phyloP scores from a whole-genome alignment of 37 sponge, comb jelly and placozoan genomes.

The Chondrilla cf. caribensis region DNA sequence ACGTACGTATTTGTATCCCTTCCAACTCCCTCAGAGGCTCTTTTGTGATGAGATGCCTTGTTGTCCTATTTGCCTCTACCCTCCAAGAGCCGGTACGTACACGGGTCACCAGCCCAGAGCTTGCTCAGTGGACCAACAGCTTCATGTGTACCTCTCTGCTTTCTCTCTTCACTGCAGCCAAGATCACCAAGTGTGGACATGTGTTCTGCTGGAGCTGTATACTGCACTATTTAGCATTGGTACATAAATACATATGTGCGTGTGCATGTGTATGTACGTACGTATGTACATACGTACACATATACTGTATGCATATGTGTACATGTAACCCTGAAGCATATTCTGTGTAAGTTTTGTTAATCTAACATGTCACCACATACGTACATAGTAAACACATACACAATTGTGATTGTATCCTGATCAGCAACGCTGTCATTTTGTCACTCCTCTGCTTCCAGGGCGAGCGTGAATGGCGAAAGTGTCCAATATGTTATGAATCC shows the following conservation, averaged over 20 bases:
- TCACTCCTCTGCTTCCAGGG: conserved; percentile 23
- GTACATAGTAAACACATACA: too few relatives aligned
- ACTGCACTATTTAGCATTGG: conserved; percentile 76
- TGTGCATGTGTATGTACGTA: background rate
- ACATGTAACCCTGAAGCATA: too few relatives aligned
- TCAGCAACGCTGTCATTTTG: too few relatives aligned
- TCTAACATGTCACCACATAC: background rate
- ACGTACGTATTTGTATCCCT: background rate
- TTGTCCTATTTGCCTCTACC: conserved; percentile 92
- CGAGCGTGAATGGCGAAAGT: conserved; percentile 74
- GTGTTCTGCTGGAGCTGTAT: conserved; percentile 84
- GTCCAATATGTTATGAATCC: conserved; percentile 83
- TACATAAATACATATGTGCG: background rate
- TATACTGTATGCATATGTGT: background rate
- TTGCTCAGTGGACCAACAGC: too few relatives aligned
- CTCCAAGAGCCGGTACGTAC: conserved; percentile 77
- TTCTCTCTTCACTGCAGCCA: conserved; percentile 49
- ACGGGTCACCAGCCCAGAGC: too few relatives aligned
- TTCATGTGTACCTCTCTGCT: too few relatives aligned
- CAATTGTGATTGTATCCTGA: too few relatives aligned
- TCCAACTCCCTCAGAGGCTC: conserved; percentile 49
- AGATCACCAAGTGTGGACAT: conserved; percentile 86
- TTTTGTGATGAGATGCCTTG: conserved; percentile 86
- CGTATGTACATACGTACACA: background rate
- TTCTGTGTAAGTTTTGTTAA: background rate